Evolutionary conservation across 2,113 vertebrate genomes (phyloP).

Genomic region (Lagenorhynchus albirostris): DNA sequence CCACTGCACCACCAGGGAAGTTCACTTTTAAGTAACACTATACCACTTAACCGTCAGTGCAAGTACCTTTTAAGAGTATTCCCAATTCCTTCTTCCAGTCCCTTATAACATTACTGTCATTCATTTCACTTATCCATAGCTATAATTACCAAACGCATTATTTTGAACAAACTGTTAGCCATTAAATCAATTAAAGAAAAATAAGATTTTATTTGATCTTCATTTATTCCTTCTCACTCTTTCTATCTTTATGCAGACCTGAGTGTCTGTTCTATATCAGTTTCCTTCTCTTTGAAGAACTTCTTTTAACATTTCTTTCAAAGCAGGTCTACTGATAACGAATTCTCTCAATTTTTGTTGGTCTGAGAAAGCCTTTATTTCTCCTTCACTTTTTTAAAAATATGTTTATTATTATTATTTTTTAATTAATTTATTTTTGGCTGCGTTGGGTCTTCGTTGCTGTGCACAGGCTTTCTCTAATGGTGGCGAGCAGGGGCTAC

Average conservation of each 20-base stretch:
- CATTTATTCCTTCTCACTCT: background rate
- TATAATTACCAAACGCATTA: background rate
- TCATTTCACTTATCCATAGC: background rate
- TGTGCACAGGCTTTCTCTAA: too few relatives aligned
- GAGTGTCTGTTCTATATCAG: background rate
- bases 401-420: too few relatives aligned
- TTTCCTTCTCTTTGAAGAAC: background rate
- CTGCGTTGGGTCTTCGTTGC: too few relatives aligned
- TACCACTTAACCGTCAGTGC: background rate
- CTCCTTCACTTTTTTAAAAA: background rate
- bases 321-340: background rate
- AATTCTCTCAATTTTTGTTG: background rate
- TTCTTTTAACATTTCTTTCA: background rate
- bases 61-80: background rate
- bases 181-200: background rate
- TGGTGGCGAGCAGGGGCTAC: too few relatives aligned
- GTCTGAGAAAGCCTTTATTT: background rate
- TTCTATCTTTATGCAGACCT: background rate
- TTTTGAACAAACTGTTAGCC: background rate
- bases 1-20: background rate
- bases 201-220: background rate
- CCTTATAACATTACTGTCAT: background rate
- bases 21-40: background rate
- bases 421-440: too few relatives aligned
- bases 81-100: background rate